These are phyloP conservation scores for Endomychus coccineus DNA, from an alignment of 2,888 invertebrate genomes.

Conservation along the genomic window DNA sequence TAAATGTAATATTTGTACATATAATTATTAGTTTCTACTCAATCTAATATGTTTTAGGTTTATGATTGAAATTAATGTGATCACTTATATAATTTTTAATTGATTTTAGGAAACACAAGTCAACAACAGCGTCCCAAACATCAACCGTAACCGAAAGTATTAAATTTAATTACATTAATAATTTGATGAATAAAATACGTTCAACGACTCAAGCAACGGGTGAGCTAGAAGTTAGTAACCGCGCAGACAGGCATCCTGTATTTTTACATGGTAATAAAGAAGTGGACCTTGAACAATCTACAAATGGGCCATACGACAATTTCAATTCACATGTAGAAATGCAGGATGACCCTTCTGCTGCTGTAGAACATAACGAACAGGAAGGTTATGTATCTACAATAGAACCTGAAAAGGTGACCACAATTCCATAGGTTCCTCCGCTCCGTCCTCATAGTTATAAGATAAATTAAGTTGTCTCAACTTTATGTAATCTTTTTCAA, in stretches of 20 bases:
- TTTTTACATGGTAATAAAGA: constrained; percentile 37
- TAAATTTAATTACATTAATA: constrained; percentile 23
- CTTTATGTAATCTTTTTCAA: constrained; percentile 14
- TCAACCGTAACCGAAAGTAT: constrained; percentile 44
- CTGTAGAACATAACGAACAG: constrained; percentile 43
- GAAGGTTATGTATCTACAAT: constrained; percentile 50
- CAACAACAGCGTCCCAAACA: constrained; percentile 52
- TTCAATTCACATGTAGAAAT: constrained; percentile 42
- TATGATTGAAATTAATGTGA: no score
- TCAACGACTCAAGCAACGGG: constrained; percentile 16
- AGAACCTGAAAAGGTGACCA: constrained; percentile 52
- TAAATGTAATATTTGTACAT: no score
- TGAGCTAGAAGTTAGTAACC: constrained; percentile 26
- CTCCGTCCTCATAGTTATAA: constrained; percentile 19
- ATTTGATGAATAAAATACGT: constrained; percentile 22
- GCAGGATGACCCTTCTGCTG: constrained; percentile 51
- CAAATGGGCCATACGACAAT: constrained; percentile 58
- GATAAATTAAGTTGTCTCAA: constrained; percentile 10
- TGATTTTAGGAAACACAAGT: constrained; percentile 48
- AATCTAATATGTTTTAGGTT: no score
- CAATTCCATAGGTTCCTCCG: constrained; percentile 32
- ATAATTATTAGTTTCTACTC: no score
- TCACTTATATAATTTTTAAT: no score
- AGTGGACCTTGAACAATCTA: constrained; percentile 37
- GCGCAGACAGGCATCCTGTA: constrained; percentile 38